Percentiles rank a stretch among this genome's conserved stretches.
Evolutionary conservation across 1,140 invertebrate genomes (phyloP).

Genomic region (Ips typographus): DNA sequence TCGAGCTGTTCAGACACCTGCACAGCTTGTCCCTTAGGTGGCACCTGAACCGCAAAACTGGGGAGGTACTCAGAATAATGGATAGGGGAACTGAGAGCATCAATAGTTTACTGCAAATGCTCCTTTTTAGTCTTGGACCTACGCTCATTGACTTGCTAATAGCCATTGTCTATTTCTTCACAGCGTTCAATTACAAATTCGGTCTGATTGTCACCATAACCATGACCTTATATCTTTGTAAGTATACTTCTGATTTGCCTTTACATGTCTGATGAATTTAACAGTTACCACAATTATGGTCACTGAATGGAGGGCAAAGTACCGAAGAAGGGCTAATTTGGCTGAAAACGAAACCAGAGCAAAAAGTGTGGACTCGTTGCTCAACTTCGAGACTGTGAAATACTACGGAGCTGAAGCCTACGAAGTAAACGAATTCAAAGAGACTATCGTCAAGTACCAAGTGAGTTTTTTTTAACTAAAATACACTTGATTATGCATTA

Average conservation of each 20-base stretch:
- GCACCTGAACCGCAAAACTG: conserved; percentile 92
- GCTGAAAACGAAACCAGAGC: conserved; percentile 89
- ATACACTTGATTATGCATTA: not conserved
- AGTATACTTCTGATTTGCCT: conserved; percentile 48
- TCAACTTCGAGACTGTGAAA: conserved; percentile 98
- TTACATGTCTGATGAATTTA: too few relatives aligned
- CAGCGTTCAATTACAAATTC: conserved; percentile 89
- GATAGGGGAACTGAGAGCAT: conserved; percentile 94
- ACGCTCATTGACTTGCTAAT: conserved; percentile 91
- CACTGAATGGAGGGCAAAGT: conserved; percentile 97
- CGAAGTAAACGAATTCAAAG: conserved; percentile 82
- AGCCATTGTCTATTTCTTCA: conserved; percentile 86
- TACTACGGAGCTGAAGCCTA: conserved; percentile 93
- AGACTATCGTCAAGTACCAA: conserved; percentile 81
- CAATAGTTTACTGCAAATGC: conserved; percentile 87
- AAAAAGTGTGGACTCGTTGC: conserved; percentile 88
- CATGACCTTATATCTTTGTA: conserved; percentile 90
- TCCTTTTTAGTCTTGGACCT: conserved; percentile 85
- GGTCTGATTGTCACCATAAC: conserved; percentile 90
- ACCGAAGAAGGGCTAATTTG: conserved; percentile 87
- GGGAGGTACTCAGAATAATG: conserved; percentile 92
- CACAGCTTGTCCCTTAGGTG: conserved; percentile 84
- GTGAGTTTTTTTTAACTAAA: conserved; percentile 50
- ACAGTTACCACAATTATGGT: conserved; percentile 82
- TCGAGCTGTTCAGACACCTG: conserved; percentile 83